Percentiles rank a stretch among this genome's conserved stretches.
These are phyloP conservation scores for Ditylenchus weischeri DNA, from an alignment of 2,888 invertebrate genomes.

Conservation along the genomic window DNA sequence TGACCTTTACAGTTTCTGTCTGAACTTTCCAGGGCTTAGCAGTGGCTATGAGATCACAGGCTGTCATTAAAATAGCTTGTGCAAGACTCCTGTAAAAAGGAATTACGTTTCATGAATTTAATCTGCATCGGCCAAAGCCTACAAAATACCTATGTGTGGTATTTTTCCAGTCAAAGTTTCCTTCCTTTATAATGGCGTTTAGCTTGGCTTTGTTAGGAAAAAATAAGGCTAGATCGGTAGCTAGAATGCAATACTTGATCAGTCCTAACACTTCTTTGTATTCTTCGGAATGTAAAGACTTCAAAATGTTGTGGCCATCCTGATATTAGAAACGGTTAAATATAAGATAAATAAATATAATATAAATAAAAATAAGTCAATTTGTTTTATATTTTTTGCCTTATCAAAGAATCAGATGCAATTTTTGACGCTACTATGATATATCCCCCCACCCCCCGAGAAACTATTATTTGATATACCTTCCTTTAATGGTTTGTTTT, in stretches of 20 bases:
- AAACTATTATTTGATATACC: too few relatives aligned
- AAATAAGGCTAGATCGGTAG: constrained; percentile 78
- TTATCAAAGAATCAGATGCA: too few relatives aligned
- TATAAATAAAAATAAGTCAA: too few relatives aligned
- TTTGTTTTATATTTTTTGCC: too few relatives aligned
- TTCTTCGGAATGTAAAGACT: constrained; percentile 46
- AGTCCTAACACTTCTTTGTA: constrained; percentile 69
- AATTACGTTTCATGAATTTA: not conserved
- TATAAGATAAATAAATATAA: too few relatives aligned
- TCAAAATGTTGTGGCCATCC: constrained; percentile 81
- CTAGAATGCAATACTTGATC: constrained; percentile 78
- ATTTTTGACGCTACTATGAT: too few relatives aligned
- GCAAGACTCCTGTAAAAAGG: constrained; percentile 65
- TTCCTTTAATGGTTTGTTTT: too few relatives aligned
- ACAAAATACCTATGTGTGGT: constrained; percentile 67
- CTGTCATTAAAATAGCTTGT: constrained; percentile 78
- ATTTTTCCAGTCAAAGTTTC: constrained; percentile 69
- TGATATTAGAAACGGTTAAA: not conserved
- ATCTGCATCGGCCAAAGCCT: too few relatives aligned
- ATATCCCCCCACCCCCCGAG: too few relatives aligned
- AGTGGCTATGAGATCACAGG: constrained; percentile 77
- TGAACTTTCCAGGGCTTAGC: constrained; percentile 81
- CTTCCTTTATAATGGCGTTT: constrained; percentile 36
- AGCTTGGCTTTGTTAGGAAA: constrained; percentile 69
- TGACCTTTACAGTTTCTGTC: constrained; percentile 75